A percentile compares a stretch with the other conserved stretches of the same genome.
phyloP scores from a whole-genome alignment of 1,140 invertebrate species.

The Hirudo medicinalis region DNA sequence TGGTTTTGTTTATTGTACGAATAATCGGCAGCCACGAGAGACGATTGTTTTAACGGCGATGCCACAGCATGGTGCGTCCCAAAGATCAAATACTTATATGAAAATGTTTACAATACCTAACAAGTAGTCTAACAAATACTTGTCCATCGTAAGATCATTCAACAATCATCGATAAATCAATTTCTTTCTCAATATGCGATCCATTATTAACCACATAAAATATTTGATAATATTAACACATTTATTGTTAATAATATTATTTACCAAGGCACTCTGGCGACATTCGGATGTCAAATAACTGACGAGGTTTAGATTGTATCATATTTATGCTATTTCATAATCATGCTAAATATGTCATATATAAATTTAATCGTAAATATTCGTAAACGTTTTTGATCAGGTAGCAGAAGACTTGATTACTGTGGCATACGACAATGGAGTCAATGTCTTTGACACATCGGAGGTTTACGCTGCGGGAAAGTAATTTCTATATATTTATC shows the following conservation, averaged over 20 bases:
- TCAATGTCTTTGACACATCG: constrained; percentile 87
- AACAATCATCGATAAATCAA: too few relatives aligned
- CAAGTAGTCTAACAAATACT: not conserved
- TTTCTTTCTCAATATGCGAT: not conserved
- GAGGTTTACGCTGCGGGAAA: constrained; percentile 77
- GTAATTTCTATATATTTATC: constrained; percentile 29
- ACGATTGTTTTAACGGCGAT: too few relatives aligned
- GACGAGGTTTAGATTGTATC: constrained; percentile 65
- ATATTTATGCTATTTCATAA: constrained; percentile 11
- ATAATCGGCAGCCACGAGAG: too few relatives aligned
- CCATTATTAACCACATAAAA: not conserved
- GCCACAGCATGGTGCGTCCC: too few relatives aligned
- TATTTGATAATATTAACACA: not conserved
- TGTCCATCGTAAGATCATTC: not conserved
- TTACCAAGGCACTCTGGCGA: constrained; percentile 67
- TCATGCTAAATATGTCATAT: not conserved
- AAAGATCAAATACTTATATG: too few relatives aligned
- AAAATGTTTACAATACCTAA: too few relatives aligned
- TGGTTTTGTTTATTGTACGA: not conserved
- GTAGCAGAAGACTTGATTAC: constrained; percentile 77
- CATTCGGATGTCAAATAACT: constrained; percentile 57
- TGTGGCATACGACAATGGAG: constrained; percentile 81
- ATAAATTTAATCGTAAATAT: constrained; percentile 4
- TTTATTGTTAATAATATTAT: not conserved
- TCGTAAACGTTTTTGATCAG: constrained; percentile 27